phyloP scores from a whole-genome alignment of 2,113 vertebrate genomes.

The Anas platyrhynchos region DNA sequence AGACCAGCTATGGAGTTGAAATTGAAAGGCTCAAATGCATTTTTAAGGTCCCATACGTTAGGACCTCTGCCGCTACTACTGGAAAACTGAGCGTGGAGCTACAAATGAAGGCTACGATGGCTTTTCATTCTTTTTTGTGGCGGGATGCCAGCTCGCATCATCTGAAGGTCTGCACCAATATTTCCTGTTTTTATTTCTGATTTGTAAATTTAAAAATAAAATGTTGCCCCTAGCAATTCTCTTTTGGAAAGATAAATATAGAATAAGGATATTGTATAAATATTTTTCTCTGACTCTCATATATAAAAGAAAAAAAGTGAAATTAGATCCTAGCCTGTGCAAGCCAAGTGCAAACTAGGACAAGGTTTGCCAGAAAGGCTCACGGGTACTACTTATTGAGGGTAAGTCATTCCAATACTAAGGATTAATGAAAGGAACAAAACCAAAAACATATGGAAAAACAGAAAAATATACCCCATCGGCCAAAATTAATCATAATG shows the following conservation, averaged over 20 bases:
- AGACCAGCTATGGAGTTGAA: neutral
- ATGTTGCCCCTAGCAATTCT: neutral
- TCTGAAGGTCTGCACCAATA: neutral
- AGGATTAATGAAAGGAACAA: constrained; percentile 32
- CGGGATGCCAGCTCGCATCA: neutral
- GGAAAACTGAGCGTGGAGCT: neutral
- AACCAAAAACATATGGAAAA: neutral
- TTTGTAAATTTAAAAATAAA: constrained; percentile 33
- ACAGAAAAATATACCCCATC: constrained; percentile 86
- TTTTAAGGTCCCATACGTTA: neutral
- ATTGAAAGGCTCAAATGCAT: neutral
- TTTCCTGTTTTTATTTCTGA: constrained; percentile 11
- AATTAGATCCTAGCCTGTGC: neutral
- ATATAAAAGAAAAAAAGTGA: neutral
- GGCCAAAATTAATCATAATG: constrained; percentile 99
- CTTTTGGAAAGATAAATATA: constrained; percentile 18
- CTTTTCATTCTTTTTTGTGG: neutral
- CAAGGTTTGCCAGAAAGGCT: constrained; percentile 21
- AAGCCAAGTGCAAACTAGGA: constrained; percentile 23
- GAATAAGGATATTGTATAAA: neutral
- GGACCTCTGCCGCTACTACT: neutral
- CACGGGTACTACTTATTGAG: neutral
- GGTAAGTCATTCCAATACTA: neutral
- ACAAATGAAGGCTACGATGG: neutral
- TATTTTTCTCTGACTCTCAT: neutral